Conservation (phyloP, 2,888 invertebrate genomes). For the Caenorhabditis sp. region DNA sequence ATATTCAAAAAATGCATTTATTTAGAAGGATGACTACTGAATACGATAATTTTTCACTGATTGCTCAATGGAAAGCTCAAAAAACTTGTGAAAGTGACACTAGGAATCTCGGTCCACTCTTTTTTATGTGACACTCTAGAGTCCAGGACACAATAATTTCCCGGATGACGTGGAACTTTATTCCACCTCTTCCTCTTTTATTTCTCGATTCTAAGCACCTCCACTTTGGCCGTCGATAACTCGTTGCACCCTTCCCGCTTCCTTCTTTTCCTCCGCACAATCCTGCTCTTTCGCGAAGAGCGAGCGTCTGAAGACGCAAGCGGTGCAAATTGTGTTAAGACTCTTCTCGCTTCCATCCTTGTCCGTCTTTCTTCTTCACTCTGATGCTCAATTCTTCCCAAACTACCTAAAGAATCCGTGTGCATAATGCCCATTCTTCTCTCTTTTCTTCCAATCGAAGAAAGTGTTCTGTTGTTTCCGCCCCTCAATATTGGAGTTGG, state of each 20-base stretch:
- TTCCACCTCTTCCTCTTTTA: background rate
- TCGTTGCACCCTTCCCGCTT: slow-evolving; percentile 10
- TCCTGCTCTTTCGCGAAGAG: slow-evolving; percentile 26
- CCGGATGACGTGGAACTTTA: slow-evolving; percentile 24
- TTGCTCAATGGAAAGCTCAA: too few species aligned
- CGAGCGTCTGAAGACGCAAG: slow-evolving; percentile 34
- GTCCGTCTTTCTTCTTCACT: slow-evolving; percentile 31
- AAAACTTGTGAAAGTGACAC: slow-evolving; percentile 6
- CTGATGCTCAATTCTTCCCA: slow-evolving; percentile 10
- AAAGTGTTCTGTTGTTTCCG: background rate
- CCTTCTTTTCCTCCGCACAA: slow-evolving; percentile 15
- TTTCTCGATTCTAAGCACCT: slow-evolving; percentile 30
- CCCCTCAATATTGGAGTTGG: slow-evolving; percentile 25
- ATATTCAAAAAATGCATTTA: too few species aligned
- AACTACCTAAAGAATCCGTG: slow-evolving; percentile 2
- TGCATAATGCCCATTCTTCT: slow-evolving; percentile 12
- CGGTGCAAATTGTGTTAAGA: slow-evolving; percentile 54
- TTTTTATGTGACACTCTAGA: background rate
- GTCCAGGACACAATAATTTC: slow-evolving; percentile 30
- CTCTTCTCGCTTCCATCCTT: slow-evolving; percentile 17
- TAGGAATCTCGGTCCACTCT: background rate
- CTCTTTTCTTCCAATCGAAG: slow-evolving; percentile 17
- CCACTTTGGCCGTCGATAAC: slow-evolving; percentile 14
- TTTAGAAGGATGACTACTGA: too few species aligned
- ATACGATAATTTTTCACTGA: too few species aligned